Evolutionary conservation across 2,797 vertebrate genomes (phyloP).

Genomic region (Clarias laeviceps): DNA sequence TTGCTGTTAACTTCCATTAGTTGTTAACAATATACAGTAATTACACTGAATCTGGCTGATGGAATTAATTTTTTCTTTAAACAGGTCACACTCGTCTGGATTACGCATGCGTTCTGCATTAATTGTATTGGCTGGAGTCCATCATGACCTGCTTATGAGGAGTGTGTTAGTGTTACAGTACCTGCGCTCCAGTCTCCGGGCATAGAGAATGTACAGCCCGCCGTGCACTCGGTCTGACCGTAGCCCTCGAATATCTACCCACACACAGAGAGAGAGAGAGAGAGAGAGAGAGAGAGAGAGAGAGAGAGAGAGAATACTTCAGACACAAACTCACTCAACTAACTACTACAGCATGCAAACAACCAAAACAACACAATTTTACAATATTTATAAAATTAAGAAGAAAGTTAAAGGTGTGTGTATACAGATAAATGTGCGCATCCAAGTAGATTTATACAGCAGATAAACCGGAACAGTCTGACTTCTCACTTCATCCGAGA

Average conservation of each 20-base stretch:
- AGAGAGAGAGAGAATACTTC: not conserved
- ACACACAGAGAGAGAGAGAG: not conserved
- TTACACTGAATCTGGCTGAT: not conserved
- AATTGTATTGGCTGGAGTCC: not conserved
- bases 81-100: not conserved
- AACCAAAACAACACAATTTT: not conserved
- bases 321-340: not conserved
- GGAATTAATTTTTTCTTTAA: not conserved
- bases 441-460: not conserved
- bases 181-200: constrained; percentile 80
- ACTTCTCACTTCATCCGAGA: not conserved
- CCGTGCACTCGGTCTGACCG: constrained; percentile 81
- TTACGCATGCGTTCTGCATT: not conserved
- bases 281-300: too few relatives aligned
- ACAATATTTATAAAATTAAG: not conserved
- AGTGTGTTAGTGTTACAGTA: constrained; percentile 44
- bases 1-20: not conserved
- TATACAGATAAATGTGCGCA: not conserved
- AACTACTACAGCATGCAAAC: not conserved
- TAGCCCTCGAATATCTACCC: constrained; percentile 79
- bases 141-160: not conserved
- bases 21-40: not conserved
- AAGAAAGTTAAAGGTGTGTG: not conserved
- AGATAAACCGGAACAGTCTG: too few relatives aligned
- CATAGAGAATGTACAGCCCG: constrained; percentile 82